A percentile compares a stretch with the other conserved stretches of the same genome.
These are phyloP conservation scores for Monopis laevigella DNA, from an alignment of 2,888 invertebrate species.

Conservation along the genomic window DNA sequence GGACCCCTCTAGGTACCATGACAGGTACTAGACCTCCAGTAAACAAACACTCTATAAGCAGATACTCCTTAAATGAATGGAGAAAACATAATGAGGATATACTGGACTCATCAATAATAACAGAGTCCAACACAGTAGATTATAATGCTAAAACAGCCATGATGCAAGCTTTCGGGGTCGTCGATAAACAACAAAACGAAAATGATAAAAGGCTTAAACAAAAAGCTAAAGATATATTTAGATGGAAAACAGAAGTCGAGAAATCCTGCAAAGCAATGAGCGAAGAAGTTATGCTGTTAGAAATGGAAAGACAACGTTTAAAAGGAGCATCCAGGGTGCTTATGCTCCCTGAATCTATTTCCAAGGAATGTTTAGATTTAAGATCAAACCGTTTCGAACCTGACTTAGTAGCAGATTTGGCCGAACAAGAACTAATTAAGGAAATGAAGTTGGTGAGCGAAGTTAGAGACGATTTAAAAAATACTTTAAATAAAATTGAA, in stretches of 20 bases:
- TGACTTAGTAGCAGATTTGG: slow-evolving; percentile 78
- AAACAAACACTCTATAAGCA: slow-evolving; percentile 78
- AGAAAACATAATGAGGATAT: slow-evolving; percentile 66
- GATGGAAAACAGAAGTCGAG: slow-evolving; percentile 81
- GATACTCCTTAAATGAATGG: slow-evolving; percentile 80
- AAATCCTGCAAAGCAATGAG: slow-evolving; percentile 73
- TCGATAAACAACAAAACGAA: slow-evolving; percentile 75
- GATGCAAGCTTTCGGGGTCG: slow-evolving; percentile 69
- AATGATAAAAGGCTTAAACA: slow-evolving; percentile 72
- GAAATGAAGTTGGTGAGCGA: slow-evolving; percentile 77
- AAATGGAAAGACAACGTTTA: slow-evolving; percentile 73
- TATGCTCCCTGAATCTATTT: slow-evolving; percentile 78
- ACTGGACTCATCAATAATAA: slow-evolving; percentile 56
- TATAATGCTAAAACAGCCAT: slow-evolving; percentile 72
- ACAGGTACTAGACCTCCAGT: slow-evolving; percentile 80
- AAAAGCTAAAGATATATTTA: slow-evolving; percentile 73
- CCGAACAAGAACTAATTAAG: slow-evolving; percentile 81
- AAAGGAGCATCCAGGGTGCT: slow-evolving; percentile 74
- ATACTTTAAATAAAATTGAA: slow-evolving; percentile 73
- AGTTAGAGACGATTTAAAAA: slow-evolving; percentile 69
- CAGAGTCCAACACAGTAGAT: slow-evolving; percentile 64
- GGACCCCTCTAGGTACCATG: slow-evolving; percentile 74
- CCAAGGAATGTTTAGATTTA: slow-evolving; percentile 77
- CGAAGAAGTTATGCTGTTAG: slow-evolving; percentile 74
- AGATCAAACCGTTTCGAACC: slow-evolving; percentile 74